A percentile compares a stretch with the other conserved stretches of the same genome.
These are phyloP conservation scores for Bruchidius siliquastri DNA, from an alignment of 2,888 invertebrate species.

Conservation along the genomic window DNA sequence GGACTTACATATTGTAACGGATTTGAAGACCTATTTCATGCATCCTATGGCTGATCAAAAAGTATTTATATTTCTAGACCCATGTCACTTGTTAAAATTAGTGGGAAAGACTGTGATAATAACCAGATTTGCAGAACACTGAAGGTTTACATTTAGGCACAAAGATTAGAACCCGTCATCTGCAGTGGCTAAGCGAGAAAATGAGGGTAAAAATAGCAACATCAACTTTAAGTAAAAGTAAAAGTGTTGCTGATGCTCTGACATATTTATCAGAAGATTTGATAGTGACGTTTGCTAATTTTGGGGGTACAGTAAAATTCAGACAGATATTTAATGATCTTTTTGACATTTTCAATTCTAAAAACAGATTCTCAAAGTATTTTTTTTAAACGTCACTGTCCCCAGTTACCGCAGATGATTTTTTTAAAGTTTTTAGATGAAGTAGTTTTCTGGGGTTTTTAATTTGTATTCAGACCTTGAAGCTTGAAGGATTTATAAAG, in stretches of 20 bases:
- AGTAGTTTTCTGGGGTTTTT: slow-evolving; percentile 7
- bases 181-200: slow-evolving; percentile 10
- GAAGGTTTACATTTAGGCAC: slow-evolving; percentile 12
- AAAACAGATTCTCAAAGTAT: slow-evolving; percentile 12
- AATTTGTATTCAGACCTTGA: slow-evolving; percentile 7
- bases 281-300: slow-evolving; percentile 9
- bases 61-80: slow-evolving; percentile 22
- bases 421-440: slow-evolving; percentile 9
- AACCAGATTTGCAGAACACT: not conserved
- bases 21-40: slow-evolving; percentile 6
- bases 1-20: slow-evolving; percentile 2
- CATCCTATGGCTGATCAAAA: slow-evolving; percentile 12
- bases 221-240: slow-evolving; percentile 14
- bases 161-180: slow-evolving; percentile 9
- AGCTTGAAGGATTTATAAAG: slow-evolving; percentile 10
- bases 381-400: slow-evolving; percentile 7
- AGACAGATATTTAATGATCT: slow-evolving; percentile 12
- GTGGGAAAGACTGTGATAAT: slow-evolving; percentile 19
- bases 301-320: slow-evolving; percentile 11
- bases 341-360: slow-evolving; percentile 15
- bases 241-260: slow-evolving; percentile 15
- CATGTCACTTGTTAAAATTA: slow-evolving; percentile 29
- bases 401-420: slow-evolving; percentile 4
- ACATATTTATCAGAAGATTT: slow-evolving; percentile 11
- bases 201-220: slow-evolving; percentile 24